Conservation (phyloP, 64 coral and sea anemone genomes). For the Pocillopora damicornis region DNA sequence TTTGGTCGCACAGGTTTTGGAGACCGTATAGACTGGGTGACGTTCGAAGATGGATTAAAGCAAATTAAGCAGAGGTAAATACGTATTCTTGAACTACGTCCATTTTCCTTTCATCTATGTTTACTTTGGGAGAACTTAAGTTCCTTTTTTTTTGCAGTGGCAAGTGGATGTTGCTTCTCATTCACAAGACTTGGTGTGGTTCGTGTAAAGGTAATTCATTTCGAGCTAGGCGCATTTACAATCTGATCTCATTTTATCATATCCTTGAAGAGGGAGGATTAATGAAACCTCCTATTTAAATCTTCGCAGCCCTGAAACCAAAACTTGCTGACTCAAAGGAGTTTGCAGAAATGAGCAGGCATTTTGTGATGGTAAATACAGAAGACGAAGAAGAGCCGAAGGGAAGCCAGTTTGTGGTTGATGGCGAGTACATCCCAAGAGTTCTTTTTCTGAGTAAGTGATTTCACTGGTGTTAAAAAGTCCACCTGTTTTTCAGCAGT, state of each 20-base stretch:
- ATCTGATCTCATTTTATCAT: neutral
- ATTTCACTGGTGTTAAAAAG: neutral
- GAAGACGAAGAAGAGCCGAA: slow-evolving; percentile 78
- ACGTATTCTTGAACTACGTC: neutral
- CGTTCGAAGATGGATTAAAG: slow-evolving; percentile 67
- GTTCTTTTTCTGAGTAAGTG: slow-evolving; percentile 71
- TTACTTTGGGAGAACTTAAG: neutral
- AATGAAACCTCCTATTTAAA: neutral
- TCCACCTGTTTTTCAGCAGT: neutral
- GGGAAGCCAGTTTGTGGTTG: slow-evolving; percentile 82
- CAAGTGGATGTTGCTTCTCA: slow-evolving; percentile 72
- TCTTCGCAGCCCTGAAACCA: slow-evolving; percentile 64
- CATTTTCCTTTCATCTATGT: neutral
- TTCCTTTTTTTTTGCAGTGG: slow-evolving; percentile 40
- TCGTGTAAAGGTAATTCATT: slow-evolving; percentile 73
- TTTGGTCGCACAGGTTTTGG: slow-evolving; percentile 67
- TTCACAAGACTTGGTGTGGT: slow-evolving; percentile 78
- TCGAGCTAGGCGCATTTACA: too few species aligned
- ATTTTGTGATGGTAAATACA: slow-evolving; percentile 86
- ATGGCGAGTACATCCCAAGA: slow-evolving; percentile 77
- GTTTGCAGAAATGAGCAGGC: slow-evolving; percentile 75
- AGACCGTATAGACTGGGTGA: slow-evolving; percentile 69
- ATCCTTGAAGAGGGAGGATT: neutral
- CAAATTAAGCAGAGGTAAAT: slow-evolving; percentile 75
- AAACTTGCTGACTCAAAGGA: slow-evolving; percentile 57